Base-by-base conservation (phyloP, 1,140 invertebrate genomes). In the Brachystomella parvula region DNA sequence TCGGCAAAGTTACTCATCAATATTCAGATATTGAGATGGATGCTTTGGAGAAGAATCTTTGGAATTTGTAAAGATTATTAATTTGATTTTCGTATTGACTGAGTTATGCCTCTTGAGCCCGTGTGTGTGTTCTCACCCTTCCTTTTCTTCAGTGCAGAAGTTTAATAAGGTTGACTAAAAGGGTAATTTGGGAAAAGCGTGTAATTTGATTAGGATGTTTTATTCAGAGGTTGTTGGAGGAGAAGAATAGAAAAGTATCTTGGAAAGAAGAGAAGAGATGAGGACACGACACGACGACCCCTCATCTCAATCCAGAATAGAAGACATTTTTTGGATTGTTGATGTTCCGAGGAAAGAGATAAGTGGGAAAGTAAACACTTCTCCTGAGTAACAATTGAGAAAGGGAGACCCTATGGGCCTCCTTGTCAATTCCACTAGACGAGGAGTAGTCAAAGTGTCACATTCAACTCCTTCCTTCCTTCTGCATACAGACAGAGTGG, bases 291-390 rank as follows among this genome's bases (percentile, higher is more conserved):
- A 47, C 15, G 44, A n/a, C n/a, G n/a, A n/a, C 15, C 49, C 12
- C 49, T 6, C 12, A 17, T 53, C 12, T 6, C 15, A 15, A 53
- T 9, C 24, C 49, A 12, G 15, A 24, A 24, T 17, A 53, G 49
- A 24, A 9, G 49, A 53, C 49, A 53, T 53, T 53, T 53, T 53
- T 53, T 39, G 35, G 49, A 26, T 19, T 61, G 58, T 61, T 66
- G 64, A 61, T 66, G 49, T 53, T 17, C 6, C 6, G 24, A 61
- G 29, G 32, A 9, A 47, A 31, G 66, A 47, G 61, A 67, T 67
- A 67, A 67, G 66, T 67, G 61, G 66, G 61, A 67, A 47, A 62
- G 65, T 62, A 35, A 66, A 66, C 65, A 66, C 47, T 66, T 60
- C 49, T 19, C 24, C 9, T 12, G 31, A 62, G 65, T 44, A 66